Conservation (phyloP, 2,113 vertebrate genomes). For the Myotis yumanensis region DNA sequence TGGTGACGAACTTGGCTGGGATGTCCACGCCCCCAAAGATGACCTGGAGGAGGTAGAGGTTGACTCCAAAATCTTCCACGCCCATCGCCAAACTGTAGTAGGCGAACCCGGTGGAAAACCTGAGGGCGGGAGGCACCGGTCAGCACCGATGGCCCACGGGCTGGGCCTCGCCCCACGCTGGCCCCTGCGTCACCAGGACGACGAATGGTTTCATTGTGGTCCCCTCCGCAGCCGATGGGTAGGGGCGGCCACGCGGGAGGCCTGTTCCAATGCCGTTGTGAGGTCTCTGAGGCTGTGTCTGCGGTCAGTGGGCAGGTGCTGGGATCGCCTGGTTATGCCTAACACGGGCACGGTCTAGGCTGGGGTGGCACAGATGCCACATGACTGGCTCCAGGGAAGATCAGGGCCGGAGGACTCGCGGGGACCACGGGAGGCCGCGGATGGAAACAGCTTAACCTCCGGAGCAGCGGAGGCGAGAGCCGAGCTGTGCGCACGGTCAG, state of each 20-base stretch:
- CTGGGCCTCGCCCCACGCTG: not conserved
- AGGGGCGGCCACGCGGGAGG: not conserved
- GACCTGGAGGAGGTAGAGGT: conserved; percentile 91
- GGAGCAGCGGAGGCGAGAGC: not conserved
- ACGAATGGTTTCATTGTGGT: not conserved
- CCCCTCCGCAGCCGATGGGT: no score
- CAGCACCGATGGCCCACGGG: not conserved
- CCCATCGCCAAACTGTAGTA: conserved; percentile 89
- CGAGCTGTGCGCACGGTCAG: not conserved
- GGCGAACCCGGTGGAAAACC: conserved; percentile 91
- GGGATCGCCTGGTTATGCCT: not conserved
- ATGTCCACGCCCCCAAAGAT: conserved; percentile 91
- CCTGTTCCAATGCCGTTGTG: not conserved
- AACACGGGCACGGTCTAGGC: not conserved
- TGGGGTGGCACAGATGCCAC: not conserved
- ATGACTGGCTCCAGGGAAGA: not conserved
- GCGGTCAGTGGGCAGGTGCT: not conserved
- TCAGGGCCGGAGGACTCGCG: not conserved
- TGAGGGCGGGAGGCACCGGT: conserved; percentile 33
- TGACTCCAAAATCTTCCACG: conserved; percentile 88
- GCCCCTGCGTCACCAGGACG: not conserved
- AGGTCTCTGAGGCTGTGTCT: not conserved
- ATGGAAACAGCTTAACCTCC: not conserved
- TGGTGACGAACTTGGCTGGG: conserved; percentile 88
- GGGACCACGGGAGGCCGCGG: not conserved